Base-by-base conservation (phyloP, 1,140 invertebrate genomes). In the Zaprionus tsacasi region DNA sequence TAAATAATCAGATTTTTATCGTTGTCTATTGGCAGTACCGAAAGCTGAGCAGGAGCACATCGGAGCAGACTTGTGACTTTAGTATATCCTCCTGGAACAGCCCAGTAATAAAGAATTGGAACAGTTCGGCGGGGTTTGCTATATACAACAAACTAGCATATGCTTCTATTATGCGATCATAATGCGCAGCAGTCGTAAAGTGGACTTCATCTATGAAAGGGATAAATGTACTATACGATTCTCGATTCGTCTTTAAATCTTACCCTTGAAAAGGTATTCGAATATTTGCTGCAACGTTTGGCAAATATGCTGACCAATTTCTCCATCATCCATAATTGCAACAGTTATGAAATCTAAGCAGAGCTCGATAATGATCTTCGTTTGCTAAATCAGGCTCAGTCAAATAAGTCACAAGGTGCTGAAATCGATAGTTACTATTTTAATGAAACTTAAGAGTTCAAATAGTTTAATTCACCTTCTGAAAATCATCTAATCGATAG, bases 11-110 rank as follows among this genome's bases (percentile, higher is more conserved):
- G 13, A 13, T 3, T 1, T 21, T n/a, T 13, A 13, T 33, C 3
- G 55, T 52, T 30, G 17, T 1, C 17, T 10, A 21, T 50, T 50
- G 45, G 10, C 3, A 67, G 10, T 17, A 89, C 83, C 74, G 67
- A 61, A 76, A 85, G 6, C 13, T 68, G 4, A 89, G 38, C 70
- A 81, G 81, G 0, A 89, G 61, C 45, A 88, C 61, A 74, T 88
- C 85, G 0, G 68, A 63, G 43, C 71, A 76, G 52, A 58, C 78
- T 50, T 88, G 77, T 6, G 85, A 60, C 25, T 7, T 48, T 0
- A 83, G 50, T 0, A 81, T 13, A 66, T 89, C 65, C 7, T 65
- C 40, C 66, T 76, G 6, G 57, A 83, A 89, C 10, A 89, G 0
- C 4, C 73, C 70, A 30, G 13, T 10, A 15, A 13, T 61, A 40